Conservation (phyloP, 2,888 invertebrate species). For the Caenorhabditis sp. region DNA sequence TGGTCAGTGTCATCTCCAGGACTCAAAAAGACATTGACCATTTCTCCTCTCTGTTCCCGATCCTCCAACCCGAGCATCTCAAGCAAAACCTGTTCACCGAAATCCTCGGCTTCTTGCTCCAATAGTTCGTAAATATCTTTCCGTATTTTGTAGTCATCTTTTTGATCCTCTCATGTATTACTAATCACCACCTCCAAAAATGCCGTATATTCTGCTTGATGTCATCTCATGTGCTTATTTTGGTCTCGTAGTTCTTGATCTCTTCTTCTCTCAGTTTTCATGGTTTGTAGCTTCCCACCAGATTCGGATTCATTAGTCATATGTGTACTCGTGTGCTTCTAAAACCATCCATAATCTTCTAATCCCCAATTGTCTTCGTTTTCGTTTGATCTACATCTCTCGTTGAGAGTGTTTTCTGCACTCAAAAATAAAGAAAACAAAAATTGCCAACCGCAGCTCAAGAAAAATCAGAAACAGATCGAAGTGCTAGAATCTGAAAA, state of each 20-base stretch:
- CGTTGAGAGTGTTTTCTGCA: too few relatives aligned
- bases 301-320: neutral
- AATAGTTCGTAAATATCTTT: neutral
- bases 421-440: too few relatives aligned
- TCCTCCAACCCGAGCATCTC: constrained; percentile 15
- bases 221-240: neutral
- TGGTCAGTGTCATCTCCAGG: neutral
- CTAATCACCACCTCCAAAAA: neutral
- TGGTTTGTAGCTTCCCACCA: constrained; percentile 4
- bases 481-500: too few relatives aligned
- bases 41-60: constrained; percentile 11
- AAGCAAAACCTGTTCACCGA: constrained; percentile 21
- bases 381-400: neutral
- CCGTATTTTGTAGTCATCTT: constrained; percentile 4
- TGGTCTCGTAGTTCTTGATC: neutral
- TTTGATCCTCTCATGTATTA: neutral
- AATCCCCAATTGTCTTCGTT: neutral
- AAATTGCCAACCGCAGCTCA: too few relatives aligned
- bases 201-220: neutral
- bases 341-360: neutral
- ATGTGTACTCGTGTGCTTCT: neutral
- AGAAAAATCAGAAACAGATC: too few relatives aligned
- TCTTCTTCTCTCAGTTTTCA: neutral
- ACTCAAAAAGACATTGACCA: constrained; percentile 8
- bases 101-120: constrained; percentile 1